Evolutionary conservation across 2,797 vertebrate species (phyloP).

Genomic region (Picus viridis): DNA sequence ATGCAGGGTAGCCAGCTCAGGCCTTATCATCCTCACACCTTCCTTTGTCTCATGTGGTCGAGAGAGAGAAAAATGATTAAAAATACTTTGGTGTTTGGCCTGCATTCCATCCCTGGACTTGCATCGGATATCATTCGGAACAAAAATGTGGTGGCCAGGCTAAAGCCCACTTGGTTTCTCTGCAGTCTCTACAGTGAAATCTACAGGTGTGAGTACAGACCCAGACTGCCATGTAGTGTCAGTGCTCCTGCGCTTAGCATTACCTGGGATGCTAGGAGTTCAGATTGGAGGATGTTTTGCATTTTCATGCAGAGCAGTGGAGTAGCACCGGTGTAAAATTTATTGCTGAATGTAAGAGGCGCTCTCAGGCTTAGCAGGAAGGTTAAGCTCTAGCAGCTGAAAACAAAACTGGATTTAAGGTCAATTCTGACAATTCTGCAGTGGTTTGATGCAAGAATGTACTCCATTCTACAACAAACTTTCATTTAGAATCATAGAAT

Average conservation of each 20-base stretch:
- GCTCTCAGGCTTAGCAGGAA: constrained; percentile 52
- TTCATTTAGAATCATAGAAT: not conserved
- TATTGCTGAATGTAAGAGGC: constrained; percentile 46
- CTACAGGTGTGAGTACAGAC: not conserved
- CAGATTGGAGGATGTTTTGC: constrained; percentile 18
- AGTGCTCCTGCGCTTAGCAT: constrained; percentile 5
- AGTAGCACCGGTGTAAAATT: constrained; percentile 52
- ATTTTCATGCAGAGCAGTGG: constrained; percentile 21
- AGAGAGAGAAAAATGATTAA: constrained; percentile 31
- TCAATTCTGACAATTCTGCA: not conserved
- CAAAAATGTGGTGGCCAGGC: constrained; percentile 6
- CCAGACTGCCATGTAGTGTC: not conserved
- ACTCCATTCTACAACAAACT: not conserved
- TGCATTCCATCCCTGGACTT: not conserved
- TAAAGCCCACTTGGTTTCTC: not conserved
- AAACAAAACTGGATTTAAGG: constrained; percentile 62
- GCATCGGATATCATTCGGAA: not conserved
- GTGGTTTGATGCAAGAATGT: not conserved
- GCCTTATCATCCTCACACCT: constrained; percentile 25
- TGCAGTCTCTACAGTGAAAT: not conserved
- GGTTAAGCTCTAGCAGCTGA: constrained; percentile 42
- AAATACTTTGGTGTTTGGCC: not conserved
- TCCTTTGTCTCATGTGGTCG: not conserved
- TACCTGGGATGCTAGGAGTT: constrained; percentile 53
- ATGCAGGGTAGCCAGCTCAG: not conserved